Evolutionary conservation across 2,797 vertebrate genomes (phyloP), one percentile per base, ranked within the genome.

Genomic region (Rhyacichthys aspro): DNA sequence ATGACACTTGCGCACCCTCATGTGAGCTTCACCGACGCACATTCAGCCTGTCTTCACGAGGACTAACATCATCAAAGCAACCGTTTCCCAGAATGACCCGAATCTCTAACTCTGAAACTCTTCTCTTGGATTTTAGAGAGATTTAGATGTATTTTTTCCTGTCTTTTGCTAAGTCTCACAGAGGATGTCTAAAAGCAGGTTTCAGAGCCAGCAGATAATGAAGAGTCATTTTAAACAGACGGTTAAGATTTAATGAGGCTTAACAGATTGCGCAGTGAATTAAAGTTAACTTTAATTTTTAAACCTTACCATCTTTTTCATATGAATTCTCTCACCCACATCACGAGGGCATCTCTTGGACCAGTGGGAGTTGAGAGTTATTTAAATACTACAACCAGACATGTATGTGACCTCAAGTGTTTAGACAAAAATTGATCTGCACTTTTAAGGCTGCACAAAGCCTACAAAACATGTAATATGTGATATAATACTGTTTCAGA

Each of bases 1-100:
- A 23, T 80, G 84, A 87, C 87, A 79, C 81, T 86, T 82, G 78
- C 69, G 72, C 65, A 72, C 44, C 74, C 74, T 85, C 79, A 65
- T 86, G 67, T 55, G 9, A 72, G 82, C 10, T 8, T 63, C 39
- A 41, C 33, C 61, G 66, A 46, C 58, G 76, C 74, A 39, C 45
- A 16, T 52, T 47, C 41, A 59, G 47, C 59, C 64, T 37, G 17
- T 41, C 32, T 53, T 44, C 68, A 59, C 59, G 41, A 54, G 53
- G 50, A 68, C 16, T 9, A 33, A 16, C 18, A 28, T 57, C 10
- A 36, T 55, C 0, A 12, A 70, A 73, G 72, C 9, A 23, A 34
- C 57, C 23, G 8, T 71, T 52, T 44, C 58, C 72, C 52, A 32
- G 9, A 33, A 32, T 41, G 36, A 47, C 73, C 55, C 49, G 8